These are phyloP conservation scores for Mesopsocus fuscifrons DNA, from an alignment of 2,888 invertebrate species.

Conservation along the genomic window DNA sequence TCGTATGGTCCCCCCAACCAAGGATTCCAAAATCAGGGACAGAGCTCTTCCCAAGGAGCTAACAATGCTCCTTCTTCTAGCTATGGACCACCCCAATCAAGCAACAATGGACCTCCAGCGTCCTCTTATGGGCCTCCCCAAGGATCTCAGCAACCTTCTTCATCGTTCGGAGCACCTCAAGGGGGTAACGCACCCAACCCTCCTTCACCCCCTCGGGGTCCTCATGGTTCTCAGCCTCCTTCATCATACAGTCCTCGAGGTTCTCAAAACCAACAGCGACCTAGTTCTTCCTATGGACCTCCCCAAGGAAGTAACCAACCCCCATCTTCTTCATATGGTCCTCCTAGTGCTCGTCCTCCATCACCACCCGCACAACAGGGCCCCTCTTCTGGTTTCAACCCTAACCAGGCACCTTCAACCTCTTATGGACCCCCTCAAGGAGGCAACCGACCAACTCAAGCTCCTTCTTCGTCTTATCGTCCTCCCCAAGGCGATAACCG, in stretches of 20 bases:
- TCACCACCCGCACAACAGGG: neutral
- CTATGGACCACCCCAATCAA: neutral
- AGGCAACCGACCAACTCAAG: too few species aligned
- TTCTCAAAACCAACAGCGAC: too few species aligned
- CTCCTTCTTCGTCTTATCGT: neutral
- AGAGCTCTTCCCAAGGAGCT: too few species aligned
- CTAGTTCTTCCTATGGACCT: constrained; percentile 8
- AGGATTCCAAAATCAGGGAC: neutral
- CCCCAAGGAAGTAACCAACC: constrained; percentile 10
- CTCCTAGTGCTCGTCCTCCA: neutral
- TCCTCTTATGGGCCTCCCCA: neutral
- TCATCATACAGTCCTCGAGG: constrained; percentile 15
- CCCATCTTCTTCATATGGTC: constrained; percentile 11
- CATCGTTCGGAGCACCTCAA: neutral
- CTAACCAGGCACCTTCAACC: too few species aligned
- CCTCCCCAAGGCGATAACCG: too few species aligned
- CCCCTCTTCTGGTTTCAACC: too few species aligned
- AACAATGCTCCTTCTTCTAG: neutral
- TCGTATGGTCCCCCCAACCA: neutral
- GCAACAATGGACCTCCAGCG: neutral
- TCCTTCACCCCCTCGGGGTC: neutral
- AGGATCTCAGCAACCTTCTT: neutral
- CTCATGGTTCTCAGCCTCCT: constrained; percentile 5
- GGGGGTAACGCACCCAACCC: neutral
- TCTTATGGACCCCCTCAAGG: neutral